A percentile compares a stretch with the other conserved stretches of the same genome.
These are phyloP conservation scores for Mesocricetus auratus DNA, from an alignment of 2,113 vertebrate species.

Conservation along the genomic window DNA sequence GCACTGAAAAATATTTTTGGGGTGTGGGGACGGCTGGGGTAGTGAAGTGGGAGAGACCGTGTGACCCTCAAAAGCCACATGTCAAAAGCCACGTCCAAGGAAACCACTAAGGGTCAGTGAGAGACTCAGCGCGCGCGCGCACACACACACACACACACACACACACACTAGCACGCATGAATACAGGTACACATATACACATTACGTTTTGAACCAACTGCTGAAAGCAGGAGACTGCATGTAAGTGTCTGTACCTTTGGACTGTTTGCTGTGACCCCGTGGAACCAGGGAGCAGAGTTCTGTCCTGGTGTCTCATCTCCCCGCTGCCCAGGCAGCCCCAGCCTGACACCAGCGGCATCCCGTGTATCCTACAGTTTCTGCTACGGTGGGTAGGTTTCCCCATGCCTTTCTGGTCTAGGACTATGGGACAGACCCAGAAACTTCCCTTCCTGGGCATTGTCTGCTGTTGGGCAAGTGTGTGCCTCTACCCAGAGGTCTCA, in stretches of 20 bases:
- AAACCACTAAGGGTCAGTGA: too few relatives aligned
- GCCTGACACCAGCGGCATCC: accelerated
- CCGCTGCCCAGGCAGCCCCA: accelerated
- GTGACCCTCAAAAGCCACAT: neutral
- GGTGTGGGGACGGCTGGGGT: neutral
- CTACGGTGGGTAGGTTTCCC: neutral
- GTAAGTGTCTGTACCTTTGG: neutral
- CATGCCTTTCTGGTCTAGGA: neutral
- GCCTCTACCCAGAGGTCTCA: neutral
- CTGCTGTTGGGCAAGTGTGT: neutral
- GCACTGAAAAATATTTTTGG: neutral
- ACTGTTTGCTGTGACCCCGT: neutral
- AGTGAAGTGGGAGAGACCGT: neutral
- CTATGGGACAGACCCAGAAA: neutral
- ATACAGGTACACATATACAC: neutral
- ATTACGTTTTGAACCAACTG: neutral
- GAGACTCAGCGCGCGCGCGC: too few relatives aligned
- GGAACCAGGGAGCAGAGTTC: too few relatives aligned
- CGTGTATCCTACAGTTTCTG: accelerated
- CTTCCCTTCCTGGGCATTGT: neutral
- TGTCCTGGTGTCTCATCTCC: neutral
- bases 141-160: too few relatives aligned
- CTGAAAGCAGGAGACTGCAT: neutral
- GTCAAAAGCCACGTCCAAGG: too few relatives aligned
- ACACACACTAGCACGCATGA: neutral